A percentile compares a stretch with the other conserved stretches of the same genome.
Conservation (phyloP, 2,797 vertebrate genomes). For the Setipinna tenuifilis region DNA sequence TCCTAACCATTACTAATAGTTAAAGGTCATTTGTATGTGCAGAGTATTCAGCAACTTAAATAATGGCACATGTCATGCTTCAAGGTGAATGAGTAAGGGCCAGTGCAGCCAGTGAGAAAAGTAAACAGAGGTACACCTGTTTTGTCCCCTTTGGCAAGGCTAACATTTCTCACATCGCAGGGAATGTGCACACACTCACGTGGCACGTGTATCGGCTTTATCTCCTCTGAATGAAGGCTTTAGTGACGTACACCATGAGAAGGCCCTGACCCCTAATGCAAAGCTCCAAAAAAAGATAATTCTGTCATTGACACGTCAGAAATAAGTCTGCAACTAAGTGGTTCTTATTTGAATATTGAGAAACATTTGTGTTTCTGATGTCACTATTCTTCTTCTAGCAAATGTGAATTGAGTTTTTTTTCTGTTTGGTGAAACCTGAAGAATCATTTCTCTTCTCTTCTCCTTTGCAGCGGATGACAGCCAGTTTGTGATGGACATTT, state of each 20-base stretch:
- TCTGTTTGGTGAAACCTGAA: no score
- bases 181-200: not conserved
- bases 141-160: slow-evolving; percentile 7
- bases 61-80: slow-evolving; percentile 35
- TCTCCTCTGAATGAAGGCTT: slow-evolving; percentile 6
- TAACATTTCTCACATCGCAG: slow-evolving; percentile 19
- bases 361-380: no score
- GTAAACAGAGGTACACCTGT: slow-evolving; percentile 43
- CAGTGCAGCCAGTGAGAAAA: slow-evolving; percentile 40
- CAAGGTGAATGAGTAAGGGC: slow-evolving; percentile 20
- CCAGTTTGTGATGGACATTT: slow-evolving; percentile 61
- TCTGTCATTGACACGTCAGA: no score
- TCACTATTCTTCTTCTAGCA: no score
- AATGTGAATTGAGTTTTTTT: no score
- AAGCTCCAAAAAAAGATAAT: no score
- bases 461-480: slow-evolving; percentile 52
- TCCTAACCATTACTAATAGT: not conserved
- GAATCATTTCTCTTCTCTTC: not conserved
- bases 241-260: not conserved
- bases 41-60: no score
- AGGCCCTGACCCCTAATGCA: not conserved
- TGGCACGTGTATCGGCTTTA: not conserved
- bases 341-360: no score
- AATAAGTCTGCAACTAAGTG: no score
- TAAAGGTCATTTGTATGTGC: not conserved